Evolutionary conservation across 1,140 invertebrate species (phyloP).

Genomic region (Zaprionus ornatus): DNA sequence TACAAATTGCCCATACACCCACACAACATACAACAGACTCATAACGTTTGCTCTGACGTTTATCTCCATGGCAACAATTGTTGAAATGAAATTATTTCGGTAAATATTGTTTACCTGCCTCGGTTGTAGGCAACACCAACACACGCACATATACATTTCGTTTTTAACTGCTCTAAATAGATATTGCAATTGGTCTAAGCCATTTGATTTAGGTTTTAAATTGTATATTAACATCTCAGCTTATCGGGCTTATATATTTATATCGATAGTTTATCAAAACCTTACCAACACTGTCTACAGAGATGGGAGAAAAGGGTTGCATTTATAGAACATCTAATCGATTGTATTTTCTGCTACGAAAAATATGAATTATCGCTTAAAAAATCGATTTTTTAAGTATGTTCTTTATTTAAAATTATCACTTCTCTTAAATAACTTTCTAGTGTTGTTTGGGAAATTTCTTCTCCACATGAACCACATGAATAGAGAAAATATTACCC

Average conservation of each 20-base stretch:
- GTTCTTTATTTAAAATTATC: background rate
- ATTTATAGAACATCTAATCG: too few species aligned
- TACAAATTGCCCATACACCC: slow-evolving; percentile 16
- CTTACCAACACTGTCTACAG: too few species aligned
- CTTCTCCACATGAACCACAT: background rate
- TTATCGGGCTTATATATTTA: background rate
- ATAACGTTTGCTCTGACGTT: slow-evolving; percentile 9
- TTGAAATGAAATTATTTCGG: slow-evolving; percentile 1
- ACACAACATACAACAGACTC: background rate
- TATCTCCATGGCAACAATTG: slow-evolving; percentile 25
- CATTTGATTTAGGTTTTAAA: background rate
- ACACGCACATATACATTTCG: background rate
- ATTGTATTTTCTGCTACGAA: too few species aligned
- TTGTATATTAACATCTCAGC: too few species aligned
- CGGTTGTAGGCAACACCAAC: background rate
- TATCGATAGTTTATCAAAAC: too few species aligned
- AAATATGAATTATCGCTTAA: too few species aligned
- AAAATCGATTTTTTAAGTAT: too few species aligned
- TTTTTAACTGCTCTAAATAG: background rate
- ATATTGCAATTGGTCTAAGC: background rate
- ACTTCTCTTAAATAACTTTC: background rate
- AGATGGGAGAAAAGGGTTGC: too few species aligned
- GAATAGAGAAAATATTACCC: background rate
- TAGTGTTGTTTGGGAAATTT: too few species aligned
- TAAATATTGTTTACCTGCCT: background rate